Evolutionary conservation across 2,113 vertebrate genomes (phyloP), one percentile per base, ranked within the genome.

Genomic region (Heptranchias perlo): DNA sequence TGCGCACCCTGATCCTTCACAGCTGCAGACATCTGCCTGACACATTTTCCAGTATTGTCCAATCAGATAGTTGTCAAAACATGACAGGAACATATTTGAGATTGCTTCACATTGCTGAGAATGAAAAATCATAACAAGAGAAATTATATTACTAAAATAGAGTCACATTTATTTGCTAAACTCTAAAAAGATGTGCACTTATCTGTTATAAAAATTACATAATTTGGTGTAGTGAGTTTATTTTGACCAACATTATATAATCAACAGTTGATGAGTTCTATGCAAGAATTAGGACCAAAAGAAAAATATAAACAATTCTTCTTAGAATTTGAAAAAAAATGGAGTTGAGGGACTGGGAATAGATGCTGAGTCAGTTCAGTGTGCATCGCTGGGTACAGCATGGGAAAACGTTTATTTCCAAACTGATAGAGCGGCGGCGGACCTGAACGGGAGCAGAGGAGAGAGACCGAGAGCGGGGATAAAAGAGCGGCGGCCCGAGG

Each of bases 1-100:
- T 67, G 97, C 96, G 31, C 96, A 97, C 44, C 96, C 96, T 52
- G 97, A 96, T 25, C 91, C 28, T 96, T 97, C 52, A 94, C 96
- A 96, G 78, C 0, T 96, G 96, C 96, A 96, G 35, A 67, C 89
- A 39, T 52, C 14, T 95, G 96, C 93, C 0, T 2, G 58, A 1
- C 44, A 67, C 39, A 73, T 28, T 31, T 73, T 7, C 64, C 25
- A 49, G 28, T 95, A 95, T 31, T 69, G n/a, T 1, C n/a, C 23
- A 25, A 65, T 14, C 25, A 69, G 0, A 0, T 4, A 0, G 25
- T 6, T 69, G 28, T 52, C 25, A 49, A 69, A 11, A 28, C 64
- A 95, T 16, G 64, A 95, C 6, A 69, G 0, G 64, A 95, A 95
- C 11, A 69, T 11, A 1, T 0, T 0, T 49, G 44, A 69, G 52